phyloP scores from a whole-genome alignment of 2,888 invertebrate genomes.

The Zygothrica quintamaculata region DNA sequence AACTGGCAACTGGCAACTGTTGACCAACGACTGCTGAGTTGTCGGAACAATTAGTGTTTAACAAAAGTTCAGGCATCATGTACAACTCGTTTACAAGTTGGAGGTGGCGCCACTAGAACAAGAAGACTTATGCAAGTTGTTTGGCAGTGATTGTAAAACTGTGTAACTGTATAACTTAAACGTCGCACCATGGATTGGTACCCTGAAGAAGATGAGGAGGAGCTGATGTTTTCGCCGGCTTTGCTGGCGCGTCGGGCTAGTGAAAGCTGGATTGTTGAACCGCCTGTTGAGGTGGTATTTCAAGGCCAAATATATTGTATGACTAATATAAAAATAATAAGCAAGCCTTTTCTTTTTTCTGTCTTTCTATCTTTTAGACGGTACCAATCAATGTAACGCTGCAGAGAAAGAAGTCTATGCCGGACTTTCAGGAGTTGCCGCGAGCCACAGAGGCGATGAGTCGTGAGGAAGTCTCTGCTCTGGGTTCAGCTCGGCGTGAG shows the following conservation, averaged over 20 bases:
- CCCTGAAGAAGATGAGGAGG: slow-evolving; percentile 93
- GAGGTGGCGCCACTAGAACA: slow-evolving; percentile 46
- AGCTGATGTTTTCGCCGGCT: slow-evolving; percentile 94
- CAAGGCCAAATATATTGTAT: slow-evolving; percentile 5
- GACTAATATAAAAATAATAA: slow-evolving; percentile 14
- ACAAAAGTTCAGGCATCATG: slow-evolving; percentile 60
- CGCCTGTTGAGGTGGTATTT: slow-evolving; percentile 91
- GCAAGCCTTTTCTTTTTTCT: slow-evolving; percentile 60
- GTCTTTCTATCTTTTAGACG: slow-evolving; percentile 86
- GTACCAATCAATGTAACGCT: slow-evolving; percentile 91
- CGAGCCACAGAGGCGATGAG: slow-evolving; percentile 93
- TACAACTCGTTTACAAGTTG: slow-evolving; percentile 73
- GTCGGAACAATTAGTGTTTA: slow-evolving; percentile 30
- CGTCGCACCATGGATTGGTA: slow-evolving; percentile 89
- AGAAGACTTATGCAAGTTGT: slow-evolving; percentile 41
- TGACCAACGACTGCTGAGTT: slow-evolving; percentile 4
- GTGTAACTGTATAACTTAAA: slow-evolving; percentile 66
- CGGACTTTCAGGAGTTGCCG: slow-evolving; percentile 95
- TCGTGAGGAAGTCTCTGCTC: slow-evolving; percentile 96
- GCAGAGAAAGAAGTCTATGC: slow-evolving; percentile 98
- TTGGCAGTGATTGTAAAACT: slow-evolving; percentile 21
- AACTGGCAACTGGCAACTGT: slow-evolving; percentile 30
- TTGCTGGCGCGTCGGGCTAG: slow-evolving; percentile 93
- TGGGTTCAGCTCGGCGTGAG: slow-evolving; percentile 97
- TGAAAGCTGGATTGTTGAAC: slow-evolving; percentile 95